Evolutionary conservation across 2,888 invertebrate genomes (phyloP).

Genomic region (Gastracanthus pulcherrimus): DNA sequence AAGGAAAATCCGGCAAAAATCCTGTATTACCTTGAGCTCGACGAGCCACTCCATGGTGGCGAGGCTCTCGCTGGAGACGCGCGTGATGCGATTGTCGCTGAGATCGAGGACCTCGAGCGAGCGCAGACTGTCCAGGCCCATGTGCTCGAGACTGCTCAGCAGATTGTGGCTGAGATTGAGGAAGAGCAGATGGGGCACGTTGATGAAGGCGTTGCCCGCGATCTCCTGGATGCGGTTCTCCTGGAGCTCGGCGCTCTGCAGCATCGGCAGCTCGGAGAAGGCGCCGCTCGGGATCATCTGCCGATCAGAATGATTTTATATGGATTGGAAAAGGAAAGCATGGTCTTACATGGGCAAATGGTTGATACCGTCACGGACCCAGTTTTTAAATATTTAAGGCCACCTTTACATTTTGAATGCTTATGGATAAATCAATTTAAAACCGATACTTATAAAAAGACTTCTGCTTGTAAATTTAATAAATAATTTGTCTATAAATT

Average conservation of each 20-base stretch:
- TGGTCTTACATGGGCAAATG: no score
- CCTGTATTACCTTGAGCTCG: slow-evolving; percentile 88
- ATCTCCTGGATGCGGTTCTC: slow-evolving; percentile 88
- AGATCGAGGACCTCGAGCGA: slow-evolving; percentile 92
- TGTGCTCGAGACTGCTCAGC: slow-evolving; percentile 85
- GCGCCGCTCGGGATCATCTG: slow-evolving; percentile 84
- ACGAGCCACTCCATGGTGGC: slow-evolving; percentile 91
- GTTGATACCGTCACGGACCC: no score
- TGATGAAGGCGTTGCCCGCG: slow-evolving; percentile 86
- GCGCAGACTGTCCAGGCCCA: slow-evolving; percentile 85
- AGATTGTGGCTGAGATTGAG: slow-evolving; percentile 91
- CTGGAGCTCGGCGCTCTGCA: slow-evolving; percentile 88
- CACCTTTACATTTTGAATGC: no score
- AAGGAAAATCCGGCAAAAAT: no score
- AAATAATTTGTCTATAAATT: no score
- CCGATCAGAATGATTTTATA: not conserved
- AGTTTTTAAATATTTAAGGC: no score
- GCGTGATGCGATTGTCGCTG: slow-evolving; percentile 87
- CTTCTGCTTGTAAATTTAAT: no score
- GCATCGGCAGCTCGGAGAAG: slow-evolving; percentile 86
- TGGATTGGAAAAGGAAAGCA: slow-evolving; percentile 7
- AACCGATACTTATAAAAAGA: no score
- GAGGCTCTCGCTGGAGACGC: slow-evolving; percentile 83
- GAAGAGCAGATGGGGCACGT: slow-evolving; percentile 87
- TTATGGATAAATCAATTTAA: no score